Base-by-base conservation (phyloP, 1,140 invertebrate species). In the Rhyacophila brunnea region DNA sequence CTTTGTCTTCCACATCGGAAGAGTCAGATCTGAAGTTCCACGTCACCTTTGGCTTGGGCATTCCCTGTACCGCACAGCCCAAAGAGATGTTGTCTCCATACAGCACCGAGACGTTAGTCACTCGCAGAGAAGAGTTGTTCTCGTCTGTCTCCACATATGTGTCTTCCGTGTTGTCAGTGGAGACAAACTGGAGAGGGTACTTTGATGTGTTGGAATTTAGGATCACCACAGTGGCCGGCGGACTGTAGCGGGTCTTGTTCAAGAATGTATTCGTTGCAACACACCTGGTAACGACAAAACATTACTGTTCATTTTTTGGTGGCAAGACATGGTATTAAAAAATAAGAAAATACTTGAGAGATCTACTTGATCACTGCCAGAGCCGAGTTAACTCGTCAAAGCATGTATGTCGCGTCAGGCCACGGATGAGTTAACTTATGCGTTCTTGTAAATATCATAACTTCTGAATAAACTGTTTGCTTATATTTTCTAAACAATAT, bases 261-360 rank as follows among this genome's bases (percentile, higher is more conserved):
- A 70, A 58, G 6, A 68, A 38, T 5, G 52, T 28, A 45, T 78
- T 78, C 1, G 62, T 70, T 40, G 73, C 74, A 60, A 67, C 68
- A 50, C 76, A 78, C 56, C 74, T 77, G 68, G 18, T 45, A 52
- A 20, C 2, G 23, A 28, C 23, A 28, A 28, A n/a, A n/a, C n/a
- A 35, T 19, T 28, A 9, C 9, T 28, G 23, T 5, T 28, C 9
- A 28, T 28, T 28, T 28, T 28, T 28, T 43, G 10, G 7, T 28
- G 44, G 5, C 13, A 43, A 14, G 6, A 4, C 20, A 2, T n/a
- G 7, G 10, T 14, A 17, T 18, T 19, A 20, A 20, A 20, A 9
- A 56, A 47, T 56, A 47, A 34, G 47, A 6, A 34, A n/a, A 47
- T 7, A 47, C n/a, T 14, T 35, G 15, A 6, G n/a, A 35, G n/a